These are phyloP conservation scores for Muntiacus muntjak DNA, from an alignment of 2,113 vertebrate genomes.

Conservation along the genomic window DNA sequence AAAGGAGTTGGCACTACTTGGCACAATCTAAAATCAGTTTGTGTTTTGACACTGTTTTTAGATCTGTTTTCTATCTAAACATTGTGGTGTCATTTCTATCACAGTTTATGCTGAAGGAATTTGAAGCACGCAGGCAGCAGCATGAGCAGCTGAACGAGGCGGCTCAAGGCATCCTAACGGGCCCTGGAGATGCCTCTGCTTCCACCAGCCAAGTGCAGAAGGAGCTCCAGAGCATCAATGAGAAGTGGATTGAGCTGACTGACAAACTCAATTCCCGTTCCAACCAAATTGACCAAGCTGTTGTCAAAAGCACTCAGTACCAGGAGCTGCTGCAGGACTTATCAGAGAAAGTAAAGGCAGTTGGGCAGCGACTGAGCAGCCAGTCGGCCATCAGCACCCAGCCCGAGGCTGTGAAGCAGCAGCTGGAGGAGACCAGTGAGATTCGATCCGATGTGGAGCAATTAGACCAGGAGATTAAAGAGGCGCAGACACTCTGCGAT, in stretches of 20 bases:
- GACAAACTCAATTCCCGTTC: slow-evolving; percentile 88
- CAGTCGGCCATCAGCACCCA: slow-evolving; percentile 91
- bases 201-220: slow-evolving; percentile 85
- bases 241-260: slow-evolving; percentile 91
- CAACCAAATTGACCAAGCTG: slow-evolving; percentile 91
- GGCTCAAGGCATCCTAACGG: slow-evolving; percentile 90
- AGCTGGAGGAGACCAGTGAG: slow-evolving; percentile 95
- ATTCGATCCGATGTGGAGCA: slow-evolving; percentile 93
- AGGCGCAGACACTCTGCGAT: slow-evolving; percentile 88
- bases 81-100: slow-evolving; percentile 75
- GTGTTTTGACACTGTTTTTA: slow-evolving; percentile 76
- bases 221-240: slow-evolving; percentile 88
- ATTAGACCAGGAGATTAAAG: slow-evolving; percentile 84
- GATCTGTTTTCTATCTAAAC: slow-evolving; percentile 76
- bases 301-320: slow-evolving; percentile 92
- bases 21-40: slow-evolving; percentile 66
- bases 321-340: slow-evolving; percentile 89
- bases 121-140: slow-evolving; percentile 93
- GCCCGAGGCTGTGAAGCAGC: slow-evolving; percentile 91
- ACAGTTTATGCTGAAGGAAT: slow-evolving; percentile 99
- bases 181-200: slow-evolving; percentile 83
- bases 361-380: slow-evolving; percentile 86
- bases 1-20: neutral
- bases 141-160: slow-evolving; percentile 94
- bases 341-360: slow-evolving; percentile 85